Base-by-base conservation (phyloP, 2,888 invertebrate genomes). In the Leptinotarsa haldemani region DNA sequence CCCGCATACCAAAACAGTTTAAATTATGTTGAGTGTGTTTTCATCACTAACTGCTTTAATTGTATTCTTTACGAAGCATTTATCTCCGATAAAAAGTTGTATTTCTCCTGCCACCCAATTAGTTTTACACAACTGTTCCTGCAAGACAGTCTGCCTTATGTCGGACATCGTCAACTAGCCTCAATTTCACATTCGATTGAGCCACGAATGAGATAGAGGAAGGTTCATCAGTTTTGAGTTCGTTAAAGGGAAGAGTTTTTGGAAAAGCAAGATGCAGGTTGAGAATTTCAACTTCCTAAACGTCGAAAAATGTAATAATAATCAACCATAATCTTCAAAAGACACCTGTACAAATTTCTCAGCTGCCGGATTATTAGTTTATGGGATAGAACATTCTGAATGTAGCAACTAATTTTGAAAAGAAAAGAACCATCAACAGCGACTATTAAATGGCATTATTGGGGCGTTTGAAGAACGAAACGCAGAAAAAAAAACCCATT, bases 21-120 rank as follows among this genome's bases (percentile, higher is more conserved):
- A 71, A 74, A 71, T 74, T 71, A 74, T 74, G 71, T 71, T 47
- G 71, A 74, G 74, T 74, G 74, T 69, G 65, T 71, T 71, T 74
- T 74, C 71, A 74, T 74, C 74, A 71, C 74, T 74, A 74, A 68
- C 68, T 68, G 68, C 68, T 68, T 71, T 74, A 66, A 71, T 74
- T 74, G 68, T 68, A 68, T 68, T 68, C 68, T 56, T 68, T 46
- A 56, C 56, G 40, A 68, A 68, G 68, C 69, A 69, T 68, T 74
- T 65, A 65, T 69, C 71, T 74, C 63, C 69, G 67, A 71, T 68
- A 77, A 77, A 77, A 77, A 74, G 56, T 69, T 65, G 73, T 73
- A 73, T 73, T 68, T 22, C 40, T 68, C 20, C 68, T 68, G 73
- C 77, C 77, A 77, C 77, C 77, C 77, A 78, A 78, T 78, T 78